phyloP scores from a whole-genome alignment of 2,113 vertebrate genomes.

The Dolichallabes microphthalmus region DNA sequence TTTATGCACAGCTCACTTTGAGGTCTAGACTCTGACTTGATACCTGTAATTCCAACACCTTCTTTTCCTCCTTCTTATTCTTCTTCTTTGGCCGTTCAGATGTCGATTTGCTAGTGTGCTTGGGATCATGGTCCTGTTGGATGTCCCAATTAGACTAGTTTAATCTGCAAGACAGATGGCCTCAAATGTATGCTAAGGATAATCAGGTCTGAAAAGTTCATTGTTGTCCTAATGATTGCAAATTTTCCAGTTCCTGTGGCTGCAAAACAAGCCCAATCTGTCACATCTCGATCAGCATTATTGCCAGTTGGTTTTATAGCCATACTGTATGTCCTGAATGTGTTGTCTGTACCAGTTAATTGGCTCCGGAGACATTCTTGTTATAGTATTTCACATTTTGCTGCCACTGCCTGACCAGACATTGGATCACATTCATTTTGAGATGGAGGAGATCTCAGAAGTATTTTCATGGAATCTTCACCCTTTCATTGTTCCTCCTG shows the following conservation, averaged over 20 bases:
- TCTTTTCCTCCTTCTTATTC: background rate
- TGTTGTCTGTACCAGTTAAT: too few relatives aligned
- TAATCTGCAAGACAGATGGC: background rate
- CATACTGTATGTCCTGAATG: background rate
- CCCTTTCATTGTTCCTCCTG: background rate
- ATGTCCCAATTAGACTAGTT: too few relatives aligned
- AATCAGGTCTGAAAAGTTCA: background rate
- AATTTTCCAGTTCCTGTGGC: background rate
- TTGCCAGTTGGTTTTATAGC: background rate
- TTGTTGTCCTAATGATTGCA: background rate
- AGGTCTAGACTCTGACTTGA: background rate
- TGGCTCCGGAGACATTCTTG: too few relatives aligned
- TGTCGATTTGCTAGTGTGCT: too few relatives aligned
- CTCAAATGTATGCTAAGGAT: background rate
- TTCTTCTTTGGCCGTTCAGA: too few relatives aligned
- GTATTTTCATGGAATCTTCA: background rate
- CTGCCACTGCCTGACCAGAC: too few relatives aligned
- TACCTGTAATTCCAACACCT: background rate
- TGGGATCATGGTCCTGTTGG: too few relatives aligned
- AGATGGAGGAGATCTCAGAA: too few relatives aligned
- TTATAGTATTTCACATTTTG: too few relatives aligned
- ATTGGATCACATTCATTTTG: too few relatives aligned
- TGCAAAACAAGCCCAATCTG: background rate
- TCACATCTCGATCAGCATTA: background rate
- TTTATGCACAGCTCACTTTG: too few relatives aligned